These are phyloP conservation scores for Paramacrobiotus metropolitanus DNA, from an alignment of 1,140 invertebrate species.

Conservation along the genomic window DNA sequence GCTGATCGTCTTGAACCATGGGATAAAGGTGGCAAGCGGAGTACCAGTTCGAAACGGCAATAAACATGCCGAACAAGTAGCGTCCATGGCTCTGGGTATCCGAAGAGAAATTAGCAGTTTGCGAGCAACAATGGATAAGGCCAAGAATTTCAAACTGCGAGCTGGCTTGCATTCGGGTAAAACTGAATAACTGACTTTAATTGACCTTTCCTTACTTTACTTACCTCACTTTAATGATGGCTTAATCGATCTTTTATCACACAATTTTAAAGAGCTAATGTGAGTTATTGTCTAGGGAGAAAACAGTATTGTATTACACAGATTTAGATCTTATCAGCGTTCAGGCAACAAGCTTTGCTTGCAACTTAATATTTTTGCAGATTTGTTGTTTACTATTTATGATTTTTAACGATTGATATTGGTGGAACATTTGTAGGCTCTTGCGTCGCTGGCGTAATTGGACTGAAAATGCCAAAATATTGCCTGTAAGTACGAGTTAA, in stretches of 20 bases:
- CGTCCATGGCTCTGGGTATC: constrained; percentile 34
- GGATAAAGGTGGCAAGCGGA: constrained; percentile 15
- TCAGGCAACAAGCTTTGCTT: too few relatives aligned
- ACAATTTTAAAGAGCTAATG: too few relatives aligned
- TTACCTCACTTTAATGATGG: too few relatives aligned
- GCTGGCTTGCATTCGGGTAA: constrained; percentile 34
- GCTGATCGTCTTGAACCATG: background rate
- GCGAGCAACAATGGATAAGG: constrained; percentile 32
- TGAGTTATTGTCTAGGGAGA: too few relatives aligned
- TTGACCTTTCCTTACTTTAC: too few relatives aligned
- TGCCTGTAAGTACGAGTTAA: constrained; percentile 24
- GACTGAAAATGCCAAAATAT: constrained; percentile 31
- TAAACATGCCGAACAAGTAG: constrained; percentile 32
- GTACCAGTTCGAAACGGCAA: constrained; percentile 9
- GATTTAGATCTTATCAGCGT: too few relatives aligned
- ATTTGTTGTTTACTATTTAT: too few relatives aligned
- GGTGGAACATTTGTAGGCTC: constrained; percentile 7
- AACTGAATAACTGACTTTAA: background rate
- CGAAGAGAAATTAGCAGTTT: constrained; percentile 27
- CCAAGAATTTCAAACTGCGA: constrained; percentile 29
- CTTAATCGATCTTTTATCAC: too few relatives aligned
- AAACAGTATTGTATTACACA: too few relatives aligned
- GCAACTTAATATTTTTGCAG: too few relatives aligned
- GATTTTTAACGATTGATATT: too few relatives aligned
- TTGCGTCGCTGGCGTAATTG: background rate